These are phyloP conservation scores for Crotophaga sulcirostris DNA, from an alignment of 2,113 vertebrate genomes.

Conservation along the genomic window DNA sequence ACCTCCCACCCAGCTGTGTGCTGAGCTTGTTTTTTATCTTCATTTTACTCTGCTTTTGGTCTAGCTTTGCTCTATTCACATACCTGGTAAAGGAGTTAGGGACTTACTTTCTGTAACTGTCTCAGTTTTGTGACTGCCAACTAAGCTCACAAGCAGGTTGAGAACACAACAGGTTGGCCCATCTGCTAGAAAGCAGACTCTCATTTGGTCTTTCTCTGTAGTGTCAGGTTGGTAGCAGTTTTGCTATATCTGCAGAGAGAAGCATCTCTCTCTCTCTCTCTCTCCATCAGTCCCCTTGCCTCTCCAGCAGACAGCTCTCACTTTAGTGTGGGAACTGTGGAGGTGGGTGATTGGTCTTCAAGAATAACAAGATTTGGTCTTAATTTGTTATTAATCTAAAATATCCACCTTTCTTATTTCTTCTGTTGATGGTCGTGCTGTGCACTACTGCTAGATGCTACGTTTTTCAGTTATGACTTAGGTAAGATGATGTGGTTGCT, in stretches of 20 bases:
- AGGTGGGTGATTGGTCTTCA: neutral
- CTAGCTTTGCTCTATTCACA: neutral
- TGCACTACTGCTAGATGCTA: neutral
- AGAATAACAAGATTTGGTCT: neutral
- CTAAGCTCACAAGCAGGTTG: neutral
- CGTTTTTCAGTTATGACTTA: neutral
- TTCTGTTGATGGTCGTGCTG: fast-evolving
- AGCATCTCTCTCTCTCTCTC: neutral
- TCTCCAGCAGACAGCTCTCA: neutral
- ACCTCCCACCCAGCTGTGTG: neutral
- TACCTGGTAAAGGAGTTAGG: neutral
- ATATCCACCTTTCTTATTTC: neutral
- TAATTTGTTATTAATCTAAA: neutral
- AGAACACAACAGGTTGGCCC: neutral
- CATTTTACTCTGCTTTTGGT: neutral
- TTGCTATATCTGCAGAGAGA: neutral
- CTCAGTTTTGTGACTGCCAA: neutral
- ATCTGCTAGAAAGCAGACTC: neutral
- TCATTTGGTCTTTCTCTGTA: neutral
- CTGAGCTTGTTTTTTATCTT: neutral
- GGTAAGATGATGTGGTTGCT: constrained; percentile 25
- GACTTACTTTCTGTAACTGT: neutral
- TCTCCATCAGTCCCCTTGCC: neutral
- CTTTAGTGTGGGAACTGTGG: neutral
- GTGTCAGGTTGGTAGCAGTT: neutral